phyloP scores from a whole-genome alignment of 1,140 invertebrate genomes.

The Heliconius eleuchia region DNA sequence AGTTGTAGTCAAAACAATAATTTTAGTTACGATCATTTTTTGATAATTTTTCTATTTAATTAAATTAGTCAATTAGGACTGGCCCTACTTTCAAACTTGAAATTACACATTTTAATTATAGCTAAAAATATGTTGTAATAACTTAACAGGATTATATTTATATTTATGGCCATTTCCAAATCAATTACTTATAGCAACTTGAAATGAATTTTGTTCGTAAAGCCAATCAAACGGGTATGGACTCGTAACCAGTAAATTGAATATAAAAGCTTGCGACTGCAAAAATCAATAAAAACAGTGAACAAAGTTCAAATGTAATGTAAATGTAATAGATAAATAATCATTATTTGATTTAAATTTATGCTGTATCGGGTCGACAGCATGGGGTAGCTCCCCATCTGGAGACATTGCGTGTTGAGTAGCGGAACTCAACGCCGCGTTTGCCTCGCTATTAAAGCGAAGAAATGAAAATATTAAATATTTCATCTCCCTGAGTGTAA shows the following conservation, averaged over 20 bases:
- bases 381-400: too few species aligned
- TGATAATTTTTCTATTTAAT: too few species aligned
- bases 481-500: too few species aligned
- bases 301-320: not conserved
- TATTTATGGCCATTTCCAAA: not conserved
- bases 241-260: conserved; percentile 16
- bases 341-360: too few species aligned
- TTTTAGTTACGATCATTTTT: too few species aligned
- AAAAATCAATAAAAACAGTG: conserved; percentile 17
- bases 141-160: not conserved
- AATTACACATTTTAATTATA: too few species aligned
- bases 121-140: not conserved
- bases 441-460: too few species aligned
- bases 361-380: too few species aligned
- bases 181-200: conserved; percentile 4
- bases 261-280: conserved; percentile 19
- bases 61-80: not conserved
- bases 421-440: too few species aligned
- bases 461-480: too few species aligned
- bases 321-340: not conserved
- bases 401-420: too few species aligned
- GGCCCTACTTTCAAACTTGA: not conserved
- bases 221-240: not conserved
- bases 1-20: too few species aligned
- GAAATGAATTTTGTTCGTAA: not conserved